Base-by-base conservation (phyloP, 2,113 vertebrate species). In the Polypterus senegalus region DNA sequence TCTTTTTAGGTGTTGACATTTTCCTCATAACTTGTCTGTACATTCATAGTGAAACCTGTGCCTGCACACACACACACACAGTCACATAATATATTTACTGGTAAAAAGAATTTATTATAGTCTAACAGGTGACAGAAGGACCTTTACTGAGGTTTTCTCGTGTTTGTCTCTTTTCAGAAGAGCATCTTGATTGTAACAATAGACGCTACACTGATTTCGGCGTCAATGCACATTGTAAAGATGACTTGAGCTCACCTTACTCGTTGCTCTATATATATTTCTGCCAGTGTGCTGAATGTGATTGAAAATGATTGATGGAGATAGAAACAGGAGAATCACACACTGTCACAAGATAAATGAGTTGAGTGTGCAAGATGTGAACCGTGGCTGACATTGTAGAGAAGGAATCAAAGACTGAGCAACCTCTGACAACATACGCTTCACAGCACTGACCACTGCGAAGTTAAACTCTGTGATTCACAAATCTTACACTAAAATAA, bases 401-500 rank as follows among this genome's bases (percentile, higher is more conserved):
- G 77, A 70, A 75, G 67, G 69, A 86, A 80, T 87, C 79, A 85
- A 84, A 86, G 81, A 80, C 68, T 65, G 77, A 77, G 77, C 77
- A 81, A 83, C 81, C 84, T 81, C 78, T 77, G 79, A 81, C 80
- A 81, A 77, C 69, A 65, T 68, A 75, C 69, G 76, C 79, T 80
- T 81, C 77, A 71, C 70, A 77, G 81, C 74, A 63, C 74, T 79
- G 83, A 77, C 82, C 83, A 76, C 73, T 73, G 79, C 77, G 78
- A 80, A 86, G 80, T 27, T 27, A 27, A 27, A 27, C 77, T 71
- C 76, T 69, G 46, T 79, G 81, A 83, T 86, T 86, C 59, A 56
- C 56, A 60, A 52, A 84, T 80, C 81, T 84, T 69, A 75, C 82
- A 77, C 81, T 81, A 85, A 82, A 84, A 83, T 82, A 83, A 80